These are phyloP conservation scores for Ammodytes dubius DNA, from an alignment of 2,113 vertebrate species.

Conservation along the genomic window DNA sequence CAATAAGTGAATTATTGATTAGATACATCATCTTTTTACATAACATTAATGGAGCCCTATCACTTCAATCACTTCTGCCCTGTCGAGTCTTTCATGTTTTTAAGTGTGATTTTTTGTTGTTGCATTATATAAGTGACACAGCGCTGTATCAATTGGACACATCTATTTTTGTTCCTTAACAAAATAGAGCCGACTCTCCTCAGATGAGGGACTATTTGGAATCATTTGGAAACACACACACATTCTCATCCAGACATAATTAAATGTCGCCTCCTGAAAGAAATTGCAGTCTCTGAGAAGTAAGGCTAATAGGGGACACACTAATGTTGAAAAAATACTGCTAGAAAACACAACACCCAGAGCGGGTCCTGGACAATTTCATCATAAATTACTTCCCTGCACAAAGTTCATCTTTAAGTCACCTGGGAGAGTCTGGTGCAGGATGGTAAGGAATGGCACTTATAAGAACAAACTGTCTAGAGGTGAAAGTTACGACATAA, in stretches of 20 bases:
- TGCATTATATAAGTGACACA: slow-evolving; percentile 27
- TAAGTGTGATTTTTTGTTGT: slow-evolving; percentile 4
- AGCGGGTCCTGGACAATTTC: slow-evolving; percentile 68
- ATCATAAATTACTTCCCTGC: slow-evolving; percentile 77
- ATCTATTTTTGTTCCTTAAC: slow-evolving; percentile 6
- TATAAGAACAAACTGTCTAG: slow-evolving; percentile 71
- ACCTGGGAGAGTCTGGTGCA: slow-evolving; percentile 60
- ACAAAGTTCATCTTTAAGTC: slow-evolving; percentile 75
- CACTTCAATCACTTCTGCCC: slow-evolving; percentile 6
- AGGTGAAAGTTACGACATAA: slow-evolving; percentile 81
- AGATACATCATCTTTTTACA: slow-evolving; percentile 45
- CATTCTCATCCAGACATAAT: slow-evolving; percentile 72
- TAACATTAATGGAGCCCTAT: slow-evolving; percentile 28
- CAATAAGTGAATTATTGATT: slow-evolving; percentile 55
- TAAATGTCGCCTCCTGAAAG: slow-evolving; percentile 69
- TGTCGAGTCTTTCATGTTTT: slow-evolving; percentile 15
- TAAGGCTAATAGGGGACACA: slow-evolving; percentile 70
- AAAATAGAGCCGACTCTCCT: slow-evolving; percentile 14
- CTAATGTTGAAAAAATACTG: slow-evolving; percentile 76
- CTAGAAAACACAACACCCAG: slow-evolving; percentile 67
- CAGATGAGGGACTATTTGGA: slow-evolving; percentile 51
- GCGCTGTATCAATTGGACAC: slow-evolving; percentile 17
- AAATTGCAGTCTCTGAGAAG: slow-evolving; percentile 74
- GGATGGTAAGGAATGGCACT: slow-evolving; percentile 73
- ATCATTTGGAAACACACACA: slow-evolving; percentile 64